phyloP scores from a whole-genome alignment of 35 echinoderm and acorn worm genomes.

The Diadema setosum region DNA sequence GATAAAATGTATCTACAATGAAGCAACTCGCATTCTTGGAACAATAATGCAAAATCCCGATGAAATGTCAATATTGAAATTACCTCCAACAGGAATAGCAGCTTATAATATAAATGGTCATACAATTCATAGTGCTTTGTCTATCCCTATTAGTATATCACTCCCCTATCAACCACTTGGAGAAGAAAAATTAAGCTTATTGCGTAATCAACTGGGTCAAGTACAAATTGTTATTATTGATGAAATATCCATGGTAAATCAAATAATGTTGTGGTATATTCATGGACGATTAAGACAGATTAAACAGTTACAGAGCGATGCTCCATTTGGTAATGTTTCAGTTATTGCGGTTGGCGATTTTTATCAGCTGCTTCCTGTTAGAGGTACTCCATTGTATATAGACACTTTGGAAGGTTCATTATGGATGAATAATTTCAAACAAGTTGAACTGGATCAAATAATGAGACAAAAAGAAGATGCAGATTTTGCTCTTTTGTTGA shows the following conservation, averaged over 20 bases:
- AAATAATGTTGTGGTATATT: slow-evolving; percentile 20
- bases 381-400: slow-evolving; percentile 5
- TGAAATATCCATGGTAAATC: slow-evolving; percentile 47
- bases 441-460: slow-evolving; percentile 38
- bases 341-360: slow-evolving; percentile 63
- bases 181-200: slow-evolving; percentile 12
- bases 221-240: slow-evolving; percentile 36
- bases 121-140: background rate
- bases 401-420: background rate
- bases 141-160: background rate
- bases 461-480: slow-evolving; percentile 87
- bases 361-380: slow-evolving; percentile 54
- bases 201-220: background rate
- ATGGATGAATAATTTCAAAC: slow-evolving; percentile 47
- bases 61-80: background rate
- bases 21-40: slow-evolving; percentile 10
- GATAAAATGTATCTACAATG: slow-evolving; percentile 32
- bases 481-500: slow-evolving; percentile 59
- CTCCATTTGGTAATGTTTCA: slow-evolving; percentile 45
- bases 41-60: slow-evolving; percentile 16
- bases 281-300: slow-evolving; percentile 48
- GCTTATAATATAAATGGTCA: slow-evolving; percentile 34
- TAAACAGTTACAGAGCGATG: background rate
- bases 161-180: slow-evolving; percentile 8
- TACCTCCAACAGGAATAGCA: background rate